These are phyloP conservation scores for Polypterus bichir DNA, from an alignment of 2,113 vertebrate species.

Conservation along the genomic window DNA sequence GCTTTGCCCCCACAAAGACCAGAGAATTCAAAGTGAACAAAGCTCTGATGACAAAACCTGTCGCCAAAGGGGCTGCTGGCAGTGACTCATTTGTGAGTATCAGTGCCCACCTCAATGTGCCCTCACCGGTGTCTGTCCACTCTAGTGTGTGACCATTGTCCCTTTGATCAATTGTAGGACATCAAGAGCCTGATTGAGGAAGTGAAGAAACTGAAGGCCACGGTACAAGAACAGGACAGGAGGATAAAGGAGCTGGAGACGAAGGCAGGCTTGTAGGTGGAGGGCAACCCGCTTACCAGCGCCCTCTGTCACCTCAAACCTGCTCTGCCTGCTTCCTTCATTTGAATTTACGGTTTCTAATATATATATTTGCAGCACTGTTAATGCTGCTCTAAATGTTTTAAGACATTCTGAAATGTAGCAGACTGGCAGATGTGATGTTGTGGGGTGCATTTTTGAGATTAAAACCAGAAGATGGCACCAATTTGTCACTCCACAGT, in stretches of 20 bases:
- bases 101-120: background rate
- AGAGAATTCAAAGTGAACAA: constrained; percentile 75
- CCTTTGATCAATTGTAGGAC: constrained; percentile 31
- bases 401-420: no score
- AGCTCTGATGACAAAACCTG: constrained; percentile 49
- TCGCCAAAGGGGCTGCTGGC: constrained; percentile 30
- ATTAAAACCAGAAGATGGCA: no score
- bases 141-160: background rate
- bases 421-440: no score
- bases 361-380: no score
- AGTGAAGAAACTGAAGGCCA: constrained; percentile 51
- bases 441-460: no score
- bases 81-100: background rate
- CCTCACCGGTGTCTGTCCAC: background rate
- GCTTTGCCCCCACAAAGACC: constrained; percentile 56
- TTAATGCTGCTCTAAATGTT: no score
- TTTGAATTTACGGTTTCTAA: no score
- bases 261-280: constrained; percentile 22
- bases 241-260: constrained; percentile 57
- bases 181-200: constrained; percentile 56
- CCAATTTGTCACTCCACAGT: no score
- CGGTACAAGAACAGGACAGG: constrained; percentile 50
- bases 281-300: no score
- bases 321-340: no score
- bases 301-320: no score